Evolutionary conservation across 2,113 vertebrate species (phyloP).

Genomic region (Leptodactylus fuscus): DNA sequence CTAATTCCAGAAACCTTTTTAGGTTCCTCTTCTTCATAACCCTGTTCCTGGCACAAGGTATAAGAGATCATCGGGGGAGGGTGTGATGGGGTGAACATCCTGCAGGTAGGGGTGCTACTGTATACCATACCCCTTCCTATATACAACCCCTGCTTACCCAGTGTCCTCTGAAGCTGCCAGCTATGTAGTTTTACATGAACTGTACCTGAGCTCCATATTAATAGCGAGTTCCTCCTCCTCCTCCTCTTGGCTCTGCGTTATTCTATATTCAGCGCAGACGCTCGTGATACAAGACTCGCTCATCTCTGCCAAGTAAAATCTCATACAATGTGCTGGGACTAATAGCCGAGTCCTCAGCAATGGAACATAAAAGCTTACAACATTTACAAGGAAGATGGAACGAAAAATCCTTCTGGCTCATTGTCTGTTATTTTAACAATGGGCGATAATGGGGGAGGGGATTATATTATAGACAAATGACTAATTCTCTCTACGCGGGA

Average conservation of each 20-base stretch:
- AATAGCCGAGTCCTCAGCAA: neutral
- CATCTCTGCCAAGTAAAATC: neutral
- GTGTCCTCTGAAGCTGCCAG: no score
- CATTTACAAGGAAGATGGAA: neutral
- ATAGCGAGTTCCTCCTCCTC: neutral
- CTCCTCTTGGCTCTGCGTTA: neutral
- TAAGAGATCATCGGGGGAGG: no score
- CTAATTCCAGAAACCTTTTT: no score
- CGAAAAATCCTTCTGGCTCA: conserved; percentile 21
- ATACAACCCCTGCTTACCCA: no score
- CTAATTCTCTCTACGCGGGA: neutral
- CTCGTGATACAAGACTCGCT: neutral
- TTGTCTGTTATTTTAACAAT: neutral
- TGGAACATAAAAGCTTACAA: neutral
- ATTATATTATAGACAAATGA: conserved; percentile 20
- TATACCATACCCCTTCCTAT: no score
- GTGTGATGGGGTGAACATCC: no score
- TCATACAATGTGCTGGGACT: neutral
- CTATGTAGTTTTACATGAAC: neutral
- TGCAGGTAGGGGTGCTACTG: no score
- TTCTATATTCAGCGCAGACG: neutral
- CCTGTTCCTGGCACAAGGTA: no score
- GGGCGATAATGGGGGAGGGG: neutral
- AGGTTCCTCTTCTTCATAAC: no score
- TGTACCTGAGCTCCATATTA: neutral